Percentiles rank a stretch among this genome's conserved stretches.
Conservation (phyloP, 2,888 invertebrate genomes). For the Catocala sponsa region DNA sequence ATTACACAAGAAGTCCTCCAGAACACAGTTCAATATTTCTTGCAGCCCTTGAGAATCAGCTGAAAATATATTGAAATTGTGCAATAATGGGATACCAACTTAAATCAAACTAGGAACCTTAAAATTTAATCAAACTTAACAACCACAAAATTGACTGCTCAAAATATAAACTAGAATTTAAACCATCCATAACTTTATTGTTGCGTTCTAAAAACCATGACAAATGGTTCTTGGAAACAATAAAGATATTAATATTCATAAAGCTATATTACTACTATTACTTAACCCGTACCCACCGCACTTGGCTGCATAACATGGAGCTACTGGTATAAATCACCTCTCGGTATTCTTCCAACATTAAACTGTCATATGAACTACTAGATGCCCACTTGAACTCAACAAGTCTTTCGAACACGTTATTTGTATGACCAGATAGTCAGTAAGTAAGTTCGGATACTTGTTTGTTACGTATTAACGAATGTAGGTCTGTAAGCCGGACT, state of each 20-base stretch:
- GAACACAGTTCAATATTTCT: no score
- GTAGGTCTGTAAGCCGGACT: slow-evolving; percentile 19
- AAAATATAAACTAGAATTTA: not conserved
- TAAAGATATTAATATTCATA: slow-evolving; percentile 16
- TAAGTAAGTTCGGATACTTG: not conserved
- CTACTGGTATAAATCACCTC: not conserved
- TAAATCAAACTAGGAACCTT: no score
- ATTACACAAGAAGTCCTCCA: no score
- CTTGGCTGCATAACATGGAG: not conserved
- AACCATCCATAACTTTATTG: not conserved
- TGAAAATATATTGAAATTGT: no score
- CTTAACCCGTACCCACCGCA: not conserved
- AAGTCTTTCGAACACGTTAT: not conserved
- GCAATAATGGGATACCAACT: no score
- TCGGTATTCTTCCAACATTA: not conserved
- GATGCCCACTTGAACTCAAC: not conserved
- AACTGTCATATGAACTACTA: not conserved
- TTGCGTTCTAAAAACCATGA: not conserved
- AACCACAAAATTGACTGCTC: no score
- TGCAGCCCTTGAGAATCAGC: no score
- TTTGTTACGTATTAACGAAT: slow-evolving; percentile 10
- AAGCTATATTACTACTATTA: slow-evolving; percentile 1
- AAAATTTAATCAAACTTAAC: no score
- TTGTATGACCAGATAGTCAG: not conserved
- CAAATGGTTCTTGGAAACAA: slow-evolving; percentile 12